Evolutionary conservation across 2,113 vertebrate species (phyloP), one percentile per base, ranked within the genome.

Genomic region (Charina bottae): DNA sequence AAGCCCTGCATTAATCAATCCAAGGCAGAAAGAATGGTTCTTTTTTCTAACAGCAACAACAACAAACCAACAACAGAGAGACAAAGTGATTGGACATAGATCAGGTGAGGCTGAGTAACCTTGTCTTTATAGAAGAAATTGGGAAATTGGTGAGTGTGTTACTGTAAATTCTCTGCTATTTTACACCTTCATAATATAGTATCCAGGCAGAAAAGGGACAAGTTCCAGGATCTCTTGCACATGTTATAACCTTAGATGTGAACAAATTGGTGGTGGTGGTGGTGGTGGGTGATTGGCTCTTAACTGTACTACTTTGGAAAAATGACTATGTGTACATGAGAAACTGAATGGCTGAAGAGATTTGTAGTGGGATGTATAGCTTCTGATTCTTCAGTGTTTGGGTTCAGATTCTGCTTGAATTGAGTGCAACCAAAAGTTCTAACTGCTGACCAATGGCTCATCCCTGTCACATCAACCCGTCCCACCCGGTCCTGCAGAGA

Each of bases 331-430:
- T 85, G 15, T 42, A 28, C 37, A 5, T 68, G 53, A 93, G 88
- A 59, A 94, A 94, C 90, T 91, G 93, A 92, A 93, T 93, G 90
- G 87, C 68, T 93, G 24, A 78, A 60, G 53, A 93, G 85, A 93
- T 28, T 55, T 62, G 7, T 85, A 95, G 60, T 91, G 93, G 93
- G 91, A 92, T 93, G 92, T 93, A 54, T 55, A 90, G 7, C 33
- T 86, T 91, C 46, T 92, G 86, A 72, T 90, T 93, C 92, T 90
- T 89, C 89, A 55, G 33, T 78, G 33, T 78, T 78, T 19, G 68
- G 17, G 3, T 78, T 78, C 6, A 3, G 68, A 37, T 78, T 78
- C 68, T 78, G 15, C 17, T 78, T 78, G 6, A 37, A 78, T 78
- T 19, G 6, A 78, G 6, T 78, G 33, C 15, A 78, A 78, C 15